A percentile compares a stretch with the other conserved stretches of the same genome.
Conservation (phyloP, 2,888 invertebrate species). For the Mimumesa dahlbomi region DNA sequence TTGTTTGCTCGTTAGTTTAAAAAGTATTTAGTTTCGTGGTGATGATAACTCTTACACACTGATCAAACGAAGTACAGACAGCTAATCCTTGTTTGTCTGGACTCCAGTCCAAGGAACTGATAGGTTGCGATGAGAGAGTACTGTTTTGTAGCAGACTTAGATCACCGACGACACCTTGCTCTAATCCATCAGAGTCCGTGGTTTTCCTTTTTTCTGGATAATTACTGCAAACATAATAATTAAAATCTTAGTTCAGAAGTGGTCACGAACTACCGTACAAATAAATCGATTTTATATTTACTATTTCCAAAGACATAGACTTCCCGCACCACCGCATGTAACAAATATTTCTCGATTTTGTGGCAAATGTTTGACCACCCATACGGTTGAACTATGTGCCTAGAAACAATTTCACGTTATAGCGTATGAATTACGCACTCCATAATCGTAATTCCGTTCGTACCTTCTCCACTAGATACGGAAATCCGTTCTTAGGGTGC, state of each 20-base stretch:
- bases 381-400: conserved; percentile 89
- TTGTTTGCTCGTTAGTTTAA: conserved; percentile 68
- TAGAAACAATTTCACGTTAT: conserved; percentile 43
- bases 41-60: conserved; percentile 91
- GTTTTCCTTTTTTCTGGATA: conserved; percentile 90
- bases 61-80: conserved; percentile 95
- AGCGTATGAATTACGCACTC: conserved; percentile 80
- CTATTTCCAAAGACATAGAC: conserved; percentile 98
- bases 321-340: conserved; percentile 94
- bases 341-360: conserved; percentile 96
- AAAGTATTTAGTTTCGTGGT: conserved; percentile 92
- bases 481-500: conserved; percentile 93
- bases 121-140: conserved; percentile 92
- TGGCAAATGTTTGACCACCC: conserved; percentile 93
- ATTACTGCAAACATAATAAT: conserved; percentile 80
- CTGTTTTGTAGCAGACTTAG: conserved; percentile 89
- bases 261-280: background rate
- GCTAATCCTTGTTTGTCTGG: conserved; percentile 93
- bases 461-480: conserved; percentile 84
- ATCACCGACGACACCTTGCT: conserved; percentile 89
- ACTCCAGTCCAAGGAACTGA: conserved; percentile 95
- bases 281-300: conserved; percentile 81
- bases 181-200: conserved; percentile 87
- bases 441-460: background rate
- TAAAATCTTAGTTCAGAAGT: background rate